phyloP scores from a whole-genome alignment of 1,140 invertebrate genomes.

The Wasmannia auropunctata region DNA sequence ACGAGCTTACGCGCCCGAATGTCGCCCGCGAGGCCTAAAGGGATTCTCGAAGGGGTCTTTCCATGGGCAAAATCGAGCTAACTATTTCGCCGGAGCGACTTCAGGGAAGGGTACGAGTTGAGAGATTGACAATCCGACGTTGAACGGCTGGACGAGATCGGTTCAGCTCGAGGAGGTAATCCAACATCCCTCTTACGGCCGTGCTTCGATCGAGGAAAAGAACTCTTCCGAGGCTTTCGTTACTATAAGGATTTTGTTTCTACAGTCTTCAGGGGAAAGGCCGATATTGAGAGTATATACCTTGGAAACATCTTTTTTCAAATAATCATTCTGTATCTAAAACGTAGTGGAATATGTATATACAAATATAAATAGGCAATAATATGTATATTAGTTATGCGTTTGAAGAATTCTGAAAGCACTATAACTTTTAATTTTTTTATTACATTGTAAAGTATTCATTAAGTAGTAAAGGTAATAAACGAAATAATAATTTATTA shows the following conservation, averaged over 20 bases:
- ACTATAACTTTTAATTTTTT: not conserved
- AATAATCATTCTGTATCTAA: not conserved
- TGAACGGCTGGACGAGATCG: slow-evolving; percentile 43
- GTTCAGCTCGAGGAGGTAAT: slow-evolving; percentile 39
- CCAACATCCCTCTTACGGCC: slow-evolving; percentile 24
- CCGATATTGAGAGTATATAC: not conserved
- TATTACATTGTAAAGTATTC: not conserved
- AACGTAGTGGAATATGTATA: not conserved
- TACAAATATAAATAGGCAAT: not conserved
- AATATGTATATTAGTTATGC: not conserved
- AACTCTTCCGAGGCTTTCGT: slow-evolving; percentile 13
- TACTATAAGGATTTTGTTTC: not conserved
- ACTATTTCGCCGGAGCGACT: slow-evolving; percentile 49
- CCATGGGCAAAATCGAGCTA: slow-evolving; percentile 51
- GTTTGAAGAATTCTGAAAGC: slow-evolving; percentile 10
- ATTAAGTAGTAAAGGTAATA: not conserved
- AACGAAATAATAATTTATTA: not conserved
- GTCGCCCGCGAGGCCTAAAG: slow-evolving; percentile 66
- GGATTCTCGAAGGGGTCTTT: slow-evolving; percentile 47
- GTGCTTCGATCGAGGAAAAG: slow-evolving; percentile 5
- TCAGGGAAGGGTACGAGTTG: not conserved
- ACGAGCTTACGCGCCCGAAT: slow-evolving; percentile 56
- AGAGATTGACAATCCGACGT: slow-evolving; percentile 54
- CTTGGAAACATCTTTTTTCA: not conserved
- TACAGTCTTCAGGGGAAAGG: not conserved